Evolutionary conservation across 1,140 invertebrate genomes (phyloP).

Genomic region (Drosophila ficusphila): DNA sequence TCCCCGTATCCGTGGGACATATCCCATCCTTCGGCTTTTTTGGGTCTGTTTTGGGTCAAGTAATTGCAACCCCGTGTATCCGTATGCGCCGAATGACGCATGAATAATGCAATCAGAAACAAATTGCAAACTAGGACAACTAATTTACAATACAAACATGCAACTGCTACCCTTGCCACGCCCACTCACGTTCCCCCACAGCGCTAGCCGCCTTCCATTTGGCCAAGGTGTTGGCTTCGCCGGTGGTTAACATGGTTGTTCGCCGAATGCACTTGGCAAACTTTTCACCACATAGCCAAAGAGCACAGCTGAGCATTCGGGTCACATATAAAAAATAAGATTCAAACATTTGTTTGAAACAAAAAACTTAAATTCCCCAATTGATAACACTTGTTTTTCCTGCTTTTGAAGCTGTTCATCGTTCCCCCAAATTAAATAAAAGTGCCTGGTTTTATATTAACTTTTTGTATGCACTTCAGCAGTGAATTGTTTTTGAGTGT

Average conservation of each 20-base stretch:
- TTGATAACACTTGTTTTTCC: too few relatives aligned
- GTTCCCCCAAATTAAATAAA: too few relatives aligned
- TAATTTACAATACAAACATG: constrained; percentile 76
- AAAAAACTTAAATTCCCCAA: too few relatives aligned
- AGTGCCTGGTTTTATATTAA: too few relatives aligned
- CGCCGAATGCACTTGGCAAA: constrained; percentile 29
- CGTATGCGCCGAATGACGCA: constrained; percentile 30
- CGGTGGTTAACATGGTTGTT: constrained; percentile 35
- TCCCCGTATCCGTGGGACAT: neutral
- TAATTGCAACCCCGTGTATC: constrained; percentile 59
- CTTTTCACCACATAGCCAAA: neutral
- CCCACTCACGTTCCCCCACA: neutral
- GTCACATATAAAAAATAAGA: neutral
- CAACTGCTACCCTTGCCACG: constrained; percentile 26
- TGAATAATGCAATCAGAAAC: constrained; percentile 73
- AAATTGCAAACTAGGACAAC: constrained; percentile 72
- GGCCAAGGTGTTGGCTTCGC: constrained; percentile 32
- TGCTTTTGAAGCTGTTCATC: too few relatives aligned
- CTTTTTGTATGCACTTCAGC: too few relatives aligned
- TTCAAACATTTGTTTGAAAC: too few relatives aligned
- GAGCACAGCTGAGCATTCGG: neutral
- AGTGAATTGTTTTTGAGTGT: neutral
- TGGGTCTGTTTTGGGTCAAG: constrained; percentile 49
- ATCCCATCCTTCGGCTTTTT: neutral
- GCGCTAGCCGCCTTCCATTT: neutral